Evolutionary conservation across 1,140 invertebrate genomes (phyloP).

Genomic region (Charaxes varanes): DNA sequence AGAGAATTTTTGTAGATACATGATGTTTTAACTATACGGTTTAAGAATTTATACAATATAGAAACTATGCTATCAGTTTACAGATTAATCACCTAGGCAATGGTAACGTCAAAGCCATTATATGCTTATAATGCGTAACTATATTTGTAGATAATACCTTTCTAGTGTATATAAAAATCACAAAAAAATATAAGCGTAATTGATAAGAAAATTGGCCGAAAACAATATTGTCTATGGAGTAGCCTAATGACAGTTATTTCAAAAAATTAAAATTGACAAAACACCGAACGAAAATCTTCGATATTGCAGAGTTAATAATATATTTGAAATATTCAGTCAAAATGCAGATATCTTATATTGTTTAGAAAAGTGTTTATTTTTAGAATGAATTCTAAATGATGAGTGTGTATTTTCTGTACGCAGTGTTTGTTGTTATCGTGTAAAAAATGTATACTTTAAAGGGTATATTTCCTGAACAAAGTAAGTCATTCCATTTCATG

Average conservation of each 20-base stretch:
- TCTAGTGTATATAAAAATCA: neutral
- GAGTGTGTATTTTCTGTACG: slow-evolving; percentile 54
- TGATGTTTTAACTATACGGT: no score
- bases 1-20: no score
- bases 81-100: slow-evolving; percentile 37
- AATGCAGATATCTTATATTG: slow-evolving; percentile 41
- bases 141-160: no score
- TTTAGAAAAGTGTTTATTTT: slow-evolving; percentile 42
- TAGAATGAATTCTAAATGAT: slow-evolving; percentile 52
- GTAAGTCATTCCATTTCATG: slow-evolving; percentile 53
- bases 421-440: slow-evolving; percentile 39
- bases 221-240: slow-evolving; percentile 41
- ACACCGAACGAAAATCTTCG: slow-evolving; percentile 59
- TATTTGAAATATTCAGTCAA: slow-evolving; percentile 46
- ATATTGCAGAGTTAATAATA: no score
- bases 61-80: slow-evolving; percentile 4
- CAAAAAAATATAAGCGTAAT: slow-evolving; percentile 19
- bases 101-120: slow-evolving; percentile 17
- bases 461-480: slow-evolving; percentile 75
- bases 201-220: slow-evolving; percentile 44
- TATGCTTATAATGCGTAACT: no score
- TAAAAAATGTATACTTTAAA: slow-evolving; percentile 72
- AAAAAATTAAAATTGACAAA: slow-evolving; percentile 64
- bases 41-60: no score
- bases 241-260: slow-evolving; percentile 49